Base-by-base conservation (phyloP, 2,113 vertebrate species). In the Pangasianodon hypophthalmus region DNA sequence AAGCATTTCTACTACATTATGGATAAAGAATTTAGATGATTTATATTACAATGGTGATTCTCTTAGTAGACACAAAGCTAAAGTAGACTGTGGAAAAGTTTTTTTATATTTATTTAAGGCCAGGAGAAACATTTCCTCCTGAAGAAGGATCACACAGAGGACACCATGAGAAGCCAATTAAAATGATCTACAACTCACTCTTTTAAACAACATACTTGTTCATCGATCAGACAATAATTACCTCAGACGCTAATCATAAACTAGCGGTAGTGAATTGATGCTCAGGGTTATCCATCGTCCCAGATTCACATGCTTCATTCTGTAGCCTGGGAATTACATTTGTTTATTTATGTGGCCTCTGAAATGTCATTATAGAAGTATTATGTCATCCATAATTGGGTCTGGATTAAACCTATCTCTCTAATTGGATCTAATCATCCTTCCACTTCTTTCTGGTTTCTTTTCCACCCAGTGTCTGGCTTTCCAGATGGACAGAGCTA, bases 211-310 rank as follows among this genome's bases (percentile, higher is more conserved):
- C 94, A 95, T 95, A 95, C 94, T 94, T 85, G 95, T 94, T 93
- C 92, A 95, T 95, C 92, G 94, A 96, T 95, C 93, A 75, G 91
- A 91, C 93, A 92, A 95, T 96, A 96, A 96, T 96, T 96, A 95
- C 93, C 93, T 94, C 91, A 95, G 95, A 95, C 94, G 94, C 44
- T 79, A 79, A 95, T 96, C 95, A 96, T 95, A 95, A 96, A 96
- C 93, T 93, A 95, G 95, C 94, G 95, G 95, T 94, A 95, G 94
- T 94, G 94, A 94, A 95, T 95, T 95, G 94, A 95, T 95, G 93
- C 93, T 93, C 94, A 93, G 93, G 93, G 93, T 94, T 94, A 96
- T 96, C 41, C 94, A 95, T 95, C 92, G 92, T 92, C 93, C 93
- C 93, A 62, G 92, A 92, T 93, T 94, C 94, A 91, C 92, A 92